Conservation (phyloP, 2,797 vertebrate genomes). For the Mallotus villosus region DNA sequence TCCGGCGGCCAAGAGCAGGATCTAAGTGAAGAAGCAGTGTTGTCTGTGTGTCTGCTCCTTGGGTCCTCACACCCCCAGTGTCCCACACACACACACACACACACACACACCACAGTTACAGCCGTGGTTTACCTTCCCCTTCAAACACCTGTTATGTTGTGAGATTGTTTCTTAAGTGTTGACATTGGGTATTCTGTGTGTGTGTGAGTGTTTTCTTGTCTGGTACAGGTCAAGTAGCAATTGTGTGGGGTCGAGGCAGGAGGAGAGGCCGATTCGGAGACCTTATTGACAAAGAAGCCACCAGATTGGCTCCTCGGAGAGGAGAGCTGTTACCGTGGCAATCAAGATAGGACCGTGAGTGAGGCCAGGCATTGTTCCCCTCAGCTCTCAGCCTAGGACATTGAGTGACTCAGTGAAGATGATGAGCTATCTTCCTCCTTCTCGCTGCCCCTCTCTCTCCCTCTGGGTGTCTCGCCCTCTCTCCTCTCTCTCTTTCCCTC, state of each 20-base stretch:
- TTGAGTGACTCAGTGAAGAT: slow-evolving; percentile 26
- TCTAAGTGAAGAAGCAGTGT: too few species aligned
- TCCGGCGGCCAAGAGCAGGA: too few species aligned
- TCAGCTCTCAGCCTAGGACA: slow-evolving; percentile 25
- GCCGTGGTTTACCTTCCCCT: too few species aligned
- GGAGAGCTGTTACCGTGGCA: slow-evolving; percentile 61
- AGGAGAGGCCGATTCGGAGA: slow-evolving; percentile 52
- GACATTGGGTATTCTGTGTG: too few species aligned
- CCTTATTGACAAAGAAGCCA: slow-evolving; percentile 66
- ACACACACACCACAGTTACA: too few species aligned
- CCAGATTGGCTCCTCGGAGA: slow-evolving; percentile 60
- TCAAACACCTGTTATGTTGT: too few species aligned
- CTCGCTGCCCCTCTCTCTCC: background rate
- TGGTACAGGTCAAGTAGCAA: slow-evolving; percentile 64
- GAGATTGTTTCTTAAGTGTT: too few species aligned
- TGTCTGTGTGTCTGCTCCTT: too few species aligned
- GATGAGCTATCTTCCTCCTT: background rate
- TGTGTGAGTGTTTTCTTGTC: background rate
- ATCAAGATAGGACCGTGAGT: slow-evolving; percentile 51
- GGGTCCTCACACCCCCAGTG: too few species aligned
- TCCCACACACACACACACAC: too few species aligned
- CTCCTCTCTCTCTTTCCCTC: background rate
- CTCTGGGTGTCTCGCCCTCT: background rate
- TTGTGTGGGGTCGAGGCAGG: slow-evolving; percentile 57
- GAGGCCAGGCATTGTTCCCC: slow-evolving; percentile 10